These are phyloP conservation scores for Thecocarcelia acutangulata DNA, from an alignment of 2,888 invertebrate species.

Conservation along the genomic window DNA sequence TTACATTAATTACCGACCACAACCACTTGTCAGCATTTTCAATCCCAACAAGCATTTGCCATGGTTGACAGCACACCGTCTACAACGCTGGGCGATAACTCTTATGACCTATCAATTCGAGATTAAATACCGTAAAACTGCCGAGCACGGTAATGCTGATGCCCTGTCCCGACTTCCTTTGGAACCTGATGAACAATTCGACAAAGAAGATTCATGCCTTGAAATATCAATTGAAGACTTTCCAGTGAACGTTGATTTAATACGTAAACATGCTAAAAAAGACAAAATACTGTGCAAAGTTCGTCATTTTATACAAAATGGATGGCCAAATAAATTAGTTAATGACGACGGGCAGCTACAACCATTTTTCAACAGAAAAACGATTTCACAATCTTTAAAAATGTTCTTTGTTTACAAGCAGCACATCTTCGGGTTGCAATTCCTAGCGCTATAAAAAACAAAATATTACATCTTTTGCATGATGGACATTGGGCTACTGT, in stretches of 20 bases:
- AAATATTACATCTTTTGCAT: too few relatives aligned
- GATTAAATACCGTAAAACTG: conserved; percentile 62
- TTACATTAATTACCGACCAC: too few relatives aligned
- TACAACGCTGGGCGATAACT: too few relatives aligned
- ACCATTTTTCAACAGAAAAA: background rate
- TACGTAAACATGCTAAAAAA: conserved; percentile 6
- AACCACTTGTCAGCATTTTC: conserved; percentile 54
- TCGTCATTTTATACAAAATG: too few relatives aligned
- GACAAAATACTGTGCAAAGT: too few relatives aligned
- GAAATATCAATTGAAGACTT: too few relatives aligned
- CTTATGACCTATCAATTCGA: conserved; percentile 56
- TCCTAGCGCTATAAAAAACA: too few relatives aligned
- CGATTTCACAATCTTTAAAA: background rate
- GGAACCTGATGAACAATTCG: conserved; percentile 4
- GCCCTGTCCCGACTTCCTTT: conserved; percentile 54
- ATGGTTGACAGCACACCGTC: conserved; percentile 47
- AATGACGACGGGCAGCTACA: too few relatives aligned
- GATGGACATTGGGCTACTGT: conserved; percentile 18
- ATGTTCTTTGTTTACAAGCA: conserved; percentile 3
- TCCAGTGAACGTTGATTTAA: too few relatives aligned
- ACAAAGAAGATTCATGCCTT: too few relatives aligned
- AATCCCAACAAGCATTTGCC: conserved; percentile 56
- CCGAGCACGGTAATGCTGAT: too few relatives aligned
- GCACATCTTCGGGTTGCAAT: background rate
- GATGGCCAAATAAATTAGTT: too few relatives aligned